Percentiles rank a stretch among this genome's conserved stretches.
Evolutionary conservation across 2,888 invertebrate genomes (phyloP).

Genomic region (Omphaloscelis lunosa): DNA sequence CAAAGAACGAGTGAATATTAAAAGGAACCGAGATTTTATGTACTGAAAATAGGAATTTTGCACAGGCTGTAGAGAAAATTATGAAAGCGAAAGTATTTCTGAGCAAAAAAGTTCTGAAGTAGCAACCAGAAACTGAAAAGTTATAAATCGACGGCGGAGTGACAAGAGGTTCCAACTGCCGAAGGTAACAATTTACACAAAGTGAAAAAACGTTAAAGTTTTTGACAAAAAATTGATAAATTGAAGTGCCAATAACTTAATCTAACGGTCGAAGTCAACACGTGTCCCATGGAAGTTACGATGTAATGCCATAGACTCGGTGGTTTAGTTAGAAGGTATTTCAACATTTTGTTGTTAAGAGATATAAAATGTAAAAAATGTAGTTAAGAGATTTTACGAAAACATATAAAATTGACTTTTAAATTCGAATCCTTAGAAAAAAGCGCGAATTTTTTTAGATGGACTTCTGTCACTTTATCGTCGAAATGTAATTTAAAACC

Average conservation of each 20-base stretch:
- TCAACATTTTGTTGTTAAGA: too few relatives aligned
- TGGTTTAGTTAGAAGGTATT: too few relatives aligned
- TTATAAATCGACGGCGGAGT: neutral
- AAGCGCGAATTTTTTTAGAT: neutral
- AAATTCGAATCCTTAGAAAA: too few relatives aligned
- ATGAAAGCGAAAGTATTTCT: neutral
- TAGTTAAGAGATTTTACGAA: neutral
- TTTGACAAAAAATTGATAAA: neutral
- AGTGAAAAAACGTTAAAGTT: neutral
- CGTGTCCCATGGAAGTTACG: too few relatives aligned
- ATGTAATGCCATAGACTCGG: too few relatives aligned
- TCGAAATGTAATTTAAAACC: neutral
- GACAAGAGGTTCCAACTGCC: neutral
- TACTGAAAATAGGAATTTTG: neutral
- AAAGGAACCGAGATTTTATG: neutral
- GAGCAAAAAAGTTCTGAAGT: neutral
- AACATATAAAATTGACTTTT: neutral
- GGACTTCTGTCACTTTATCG: neutral
- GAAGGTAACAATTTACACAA: neutral
- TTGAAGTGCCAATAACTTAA: neutral
- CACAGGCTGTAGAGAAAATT: neutral
- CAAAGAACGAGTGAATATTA: conserved; percentile 4
- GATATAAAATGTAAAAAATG: too few relatives aligned
- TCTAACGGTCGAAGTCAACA: neutral
- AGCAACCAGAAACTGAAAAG: neutral